phyloP scores from a whole-genome alignment of 1,140 invertebrate species.

The Subanguina moxae region DNA sequence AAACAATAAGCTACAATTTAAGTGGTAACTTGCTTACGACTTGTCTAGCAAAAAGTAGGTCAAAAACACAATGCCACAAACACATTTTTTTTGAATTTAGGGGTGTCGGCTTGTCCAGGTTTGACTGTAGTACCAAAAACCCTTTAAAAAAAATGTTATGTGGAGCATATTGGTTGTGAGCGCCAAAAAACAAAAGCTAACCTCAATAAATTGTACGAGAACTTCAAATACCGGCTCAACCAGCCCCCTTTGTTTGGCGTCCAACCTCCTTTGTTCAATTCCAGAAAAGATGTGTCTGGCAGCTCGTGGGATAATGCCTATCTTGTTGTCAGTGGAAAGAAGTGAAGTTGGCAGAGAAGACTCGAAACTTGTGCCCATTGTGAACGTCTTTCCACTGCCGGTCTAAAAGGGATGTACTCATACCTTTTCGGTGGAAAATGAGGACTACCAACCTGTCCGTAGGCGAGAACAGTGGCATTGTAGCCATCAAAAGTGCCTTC shows the following conservation, averaged over 20 bases:
- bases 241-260: slow-evolving; percentile 57
- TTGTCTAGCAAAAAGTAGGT: no score
- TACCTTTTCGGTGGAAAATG: no score
- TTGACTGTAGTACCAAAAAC: no score
- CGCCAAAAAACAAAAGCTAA: slow-evolving; percentile 34
- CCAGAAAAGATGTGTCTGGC: slow-evolving; percentile 62
- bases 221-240: slow-evolving; percentile 62
- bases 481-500: slow-evolving; percentile 63
- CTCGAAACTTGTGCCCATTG: slow-evolving; percentile 94
- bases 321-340: slow-evolving; percentile 34
- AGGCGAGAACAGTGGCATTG: slow-evolving; percentile 65
- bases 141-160: slow-evolving; percentile 3
- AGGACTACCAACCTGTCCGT: slow-evolving; percentile 63
- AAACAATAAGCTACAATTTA: no score
- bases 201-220: slow-evolving; percentile 62
- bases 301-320: slow-evolving; percentile 63
- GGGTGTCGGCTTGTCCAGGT: no score
- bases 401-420: slow-evolving; percentile 67
- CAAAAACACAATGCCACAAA: no score
- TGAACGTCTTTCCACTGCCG: slow-evolving; percentile 93
- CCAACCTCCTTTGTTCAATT: slow-evolving; percentile 54
- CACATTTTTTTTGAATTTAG: no score
- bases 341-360: slow-evolving; percentile 8
- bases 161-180: slow-evolving; percentile 15
- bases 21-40: no score